phyloP scores from a whole-genome alignment of 1,140 invertebrate species.

The Dinoponera quadriceps region DNA sequence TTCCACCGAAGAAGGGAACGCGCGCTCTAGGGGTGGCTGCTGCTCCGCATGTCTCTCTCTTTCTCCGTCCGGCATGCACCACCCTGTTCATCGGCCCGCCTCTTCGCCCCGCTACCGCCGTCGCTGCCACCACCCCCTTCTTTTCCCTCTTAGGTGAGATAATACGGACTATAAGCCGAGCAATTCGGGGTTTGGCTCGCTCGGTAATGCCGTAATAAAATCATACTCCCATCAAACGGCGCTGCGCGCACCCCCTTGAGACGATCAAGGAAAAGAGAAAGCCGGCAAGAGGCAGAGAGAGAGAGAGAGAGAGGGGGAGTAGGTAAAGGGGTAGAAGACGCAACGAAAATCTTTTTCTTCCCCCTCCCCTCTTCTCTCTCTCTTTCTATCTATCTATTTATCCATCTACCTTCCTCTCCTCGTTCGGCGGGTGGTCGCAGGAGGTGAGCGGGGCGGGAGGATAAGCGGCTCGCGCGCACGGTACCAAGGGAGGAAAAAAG shows the following conservation, averaged over 20 bases:
- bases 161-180: slow-evolving; percentile 85
- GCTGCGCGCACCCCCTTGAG: slow-evolving; percentile 80
- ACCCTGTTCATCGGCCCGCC: neutral
- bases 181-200: slow-evolving; percentile 85
- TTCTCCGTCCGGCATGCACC: slow-evolving; percentile 4
- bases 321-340: slow-evolving; percentile 57
- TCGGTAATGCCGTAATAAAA: slow-evolving; percentile 86
- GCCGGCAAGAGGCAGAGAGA: slow-evolving; percentile 21
- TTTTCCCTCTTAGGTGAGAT: slow-evolving; percentile 81
- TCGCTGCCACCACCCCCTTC: slow-evolving; percentile 24
- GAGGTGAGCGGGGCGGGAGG: slow-evolving; percentile 1
- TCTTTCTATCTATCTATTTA: no score
- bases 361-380: no score
- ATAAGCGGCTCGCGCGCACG: slow-evolving; percentile 35
- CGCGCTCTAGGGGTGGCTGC: slow-evolving; percentile 58
- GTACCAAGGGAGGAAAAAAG: slow-evolving; percentile 72
- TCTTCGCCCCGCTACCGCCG: no score
- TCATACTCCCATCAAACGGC: slow-evolving; percentile 85
- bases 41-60: slow-evolving; percentile 42
- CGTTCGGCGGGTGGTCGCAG: neutral
- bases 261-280: slow-evolving; percentile 60
- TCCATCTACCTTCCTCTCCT: neutral
- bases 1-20: slow-evolving; percentile 51
- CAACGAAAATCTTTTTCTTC: neutral
- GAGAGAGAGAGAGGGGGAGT: slow-evolving; percentile 48